phyloP scores from a whole-genome alignment of 2,888 invertebrate species.

The Rhynchonema sp. region DNA sequence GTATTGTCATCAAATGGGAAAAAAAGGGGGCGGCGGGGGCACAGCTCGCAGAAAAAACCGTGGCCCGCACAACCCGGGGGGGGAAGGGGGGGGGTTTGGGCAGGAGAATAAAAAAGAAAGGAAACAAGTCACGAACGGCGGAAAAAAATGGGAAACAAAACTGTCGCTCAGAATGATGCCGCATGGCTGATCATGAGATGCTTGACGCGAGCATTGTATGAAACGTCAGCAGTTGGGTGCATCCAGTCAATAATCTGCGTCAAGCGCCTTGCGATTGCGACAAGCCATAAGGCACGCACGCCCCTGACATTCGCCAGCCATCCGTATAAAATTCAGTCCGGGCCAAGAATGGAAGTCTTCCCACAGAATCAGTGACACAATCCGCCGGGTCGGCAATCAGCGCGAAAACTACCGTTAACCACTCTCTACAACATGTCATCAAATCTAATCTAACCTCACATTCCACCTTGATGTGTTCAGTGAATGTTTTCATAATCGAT shows the following conservation, averaged over 20 bases:
- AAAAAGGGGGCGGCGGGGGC: slow-evolving; percentile 36
- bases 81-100: too few relatives aligned
- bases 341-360: too few relatives aligned
- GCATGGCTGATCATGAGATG: not conserved
- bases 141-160: not conserved
- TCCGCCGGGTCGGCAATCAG: too few relatives aligned
- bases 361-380: too few relatives aligned
- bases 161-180: not conserved
- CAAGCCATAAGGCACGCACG: too few relatives aligned
- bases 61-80: slow-evolving; percentile 54
- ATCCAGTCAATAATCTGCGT: too few relatives aligned
- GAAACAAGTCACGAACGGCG: too few relatives aligned
- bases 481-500: slow-evolving; percentile 47
- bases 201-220: not conserved
- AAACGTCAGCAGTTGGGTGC: too few relatives aligned
- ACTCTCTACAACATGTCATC: not conserved
- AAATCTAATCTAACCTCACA: slow-evolving; percentile 42
- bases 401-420: not conserved
- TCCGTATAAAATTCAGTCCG: too few relatives aligned
- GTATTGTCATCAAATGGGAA: slow-evolving; percentile 74
- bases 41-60: slow-evolving; percentile 58
- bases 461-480: slow-evolving; percentile 52
- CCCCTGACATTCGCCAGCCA: too few relatives aligned
- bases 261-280: too few relatives aligned
- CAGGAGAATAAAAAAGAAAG: too few relatives aligned